Base-by-base conservation (phyloP, 2,888 invertebrate genomes). In the Orthosia incerta region DNA sequence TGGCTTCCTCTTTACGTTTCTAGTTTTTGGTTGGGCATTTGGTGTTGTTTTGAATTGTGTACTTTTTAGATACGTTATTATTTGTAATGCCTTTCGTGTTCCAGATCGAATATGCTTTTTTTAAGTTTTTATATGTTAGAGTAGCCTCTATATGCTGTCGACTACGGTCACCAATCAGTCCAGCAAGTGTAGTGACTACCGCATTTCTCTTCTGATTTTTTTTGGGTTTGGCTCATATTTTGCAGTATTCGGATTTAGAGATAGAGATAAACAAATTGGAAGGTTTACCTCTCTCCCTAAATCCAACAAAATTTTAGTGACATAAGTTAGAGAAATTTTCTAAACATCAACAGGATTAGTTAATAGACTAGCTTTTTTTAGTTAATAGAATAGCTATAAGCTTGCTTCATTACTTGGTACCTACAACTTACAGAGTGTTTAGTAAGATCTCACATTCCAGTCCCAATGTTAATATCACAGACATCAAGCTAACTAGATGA, bases 371-470 rank as follows among this genome's bases (percentile, higher is more conserved):
- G n/a, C n/a, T n/a, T n/a, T n/a, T n/a, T n/a, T 68, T 68, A 46
- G 63, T 73, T 63, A 45, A 64, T 67, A 45, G 26, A 39, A 50
- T 51, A n/a, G n/a, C n/a, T n/a, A n/a, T 56, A n/a, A 62, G 70
- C 39, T 66, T 20, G 55, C 53, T 65, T 56, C 50, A 55, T 76
- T 63, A 66, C 66, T 76, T 76, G 23, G 70, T 55, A 60, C n/a
- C n/a, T n/a, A n/a, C 63, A 80, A 56, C 26, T 60, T 48, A 75
- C 55, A 23, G 50, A 39, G n/a, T 76, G 64, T 80, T 80, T 71
- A 76, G 80, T 76, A 79, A 80, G 66, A 31, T 67, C 76, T 76
- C 50, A 70, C 76, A 76, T 80, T 80, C 80, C 71, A 50, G 80
- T 56, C 26, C 26, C 16, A 56, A 63, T 64, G 48, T 65, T 59